Conservation (phyloP, 2,888 invertebrate species). For the Cantharis lateralis region DNA sequence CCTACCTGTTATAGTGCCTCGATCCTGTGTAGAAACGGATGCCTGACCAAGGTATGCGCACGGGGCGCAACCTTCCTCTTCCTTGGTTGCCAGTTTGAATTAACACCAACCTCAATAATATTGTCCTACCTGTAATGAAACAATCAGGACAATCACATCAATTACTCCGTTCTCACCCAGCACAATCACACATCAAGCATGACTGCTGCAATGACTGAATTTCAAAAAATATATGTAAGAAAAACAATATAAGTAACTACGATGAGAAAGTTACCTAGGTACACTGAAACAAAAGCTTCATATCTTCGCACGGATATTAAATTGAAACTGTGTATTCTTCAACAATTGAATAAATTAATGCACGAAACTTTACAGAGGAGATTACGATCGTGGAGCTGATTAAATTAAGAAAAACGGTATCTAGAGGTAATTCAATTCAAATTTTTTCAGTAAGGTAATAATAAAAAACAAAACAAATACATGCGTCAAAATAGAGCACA, state of each 20-base stretch:
- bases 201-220: background rate
- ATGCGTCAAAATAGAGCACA: background rate
- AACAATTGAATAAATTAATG: background rate
- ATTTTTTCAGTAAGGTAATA: background rate
- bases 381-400: background rate
- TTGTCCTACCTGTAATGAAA: slow-evolving; percentile 21
- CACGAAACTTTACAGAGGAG: background rate
- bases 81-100: slow-evolving; percentile 81
- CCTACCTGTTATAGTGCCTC: slow-evolving; percentile 73
- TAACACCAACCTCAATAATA: slow-evolving; percentile 46
- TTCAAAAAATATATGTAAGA: background rate
- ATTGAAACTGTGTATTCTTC: background rate
- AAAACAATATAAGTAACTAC: background rate
- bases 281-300: background rate
- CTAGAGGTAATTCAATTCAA: background rate
- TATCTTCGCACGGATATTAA: background rate
- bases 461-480: background rate
- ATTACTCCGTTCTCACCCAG: background rate
- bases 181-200: background rate
- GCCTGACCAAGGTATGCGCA: slow-evolving; percentile 55
- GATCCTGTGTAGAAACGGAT: slow-evolving; percentile 59
- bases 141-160: background rate
- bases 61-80: slow-evolving; percentile 74
- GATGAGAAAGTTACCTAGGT: background rate
- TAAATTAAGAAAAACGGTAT: background rate